Percentiles rank a stretch among this genome's conserved stretches.
Evolutionary conservation across 2,888 invertebrate genomes (phyloP).

Genomic region (Drosophila ezoana): DNA sequence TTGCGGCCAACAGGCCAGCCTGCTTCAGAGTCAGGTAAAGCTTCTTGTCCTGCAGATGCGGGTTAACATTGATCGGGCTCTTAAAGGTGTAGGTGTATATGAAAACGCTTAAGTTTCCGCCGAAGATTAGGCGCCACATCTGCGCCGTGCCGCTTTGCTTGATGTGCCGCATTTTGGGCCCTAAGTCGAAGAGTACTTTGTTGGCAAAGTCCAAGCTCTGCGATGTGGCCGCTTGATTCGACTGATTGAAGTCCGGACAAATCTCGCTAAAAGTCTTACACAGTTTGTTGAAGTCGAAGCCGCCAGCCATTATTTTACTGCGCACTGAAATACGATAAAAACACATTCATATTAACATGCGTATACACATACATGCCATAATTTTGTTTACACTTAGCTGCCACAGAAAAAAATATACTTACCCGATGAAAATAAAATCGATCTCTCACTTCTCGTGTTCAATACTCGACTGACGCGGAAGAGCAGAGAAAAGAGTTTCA

Average conservation of each 20-base stretch:
- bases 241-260: slow-evolving; percentile 55
- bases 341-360: too few species aligned
- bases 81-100: slow-evolving; percentile 52
- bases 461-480: slow-evolving; percentile 23
- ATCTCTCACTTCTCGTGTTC: not conserved
- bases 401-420: not conserved
- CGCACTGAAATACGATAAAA: slow-evolving; percentile 7
- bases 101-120: slow-evolving; percentile 33
- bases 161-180: slow-evolving; percentile 50
- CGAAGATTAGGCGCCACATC: slow-evolving; percentile 58
- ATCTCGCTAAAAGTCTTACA: slow-evolving; percentile 39
- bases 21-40: slow-evolving; percentile 60
- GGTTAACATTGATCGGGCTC: slow-evolving; percentile 48
- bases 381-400: not conserved
- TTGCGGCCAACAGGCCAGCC: slow-evolving; percentile 57
- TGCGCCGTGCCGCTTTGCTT: slow-evolving; percentile 43
- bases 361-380: not conserved
- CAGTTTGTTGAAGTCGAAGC: slow-evolving; percentile 33
- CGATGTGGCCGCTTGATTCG: not conserved
- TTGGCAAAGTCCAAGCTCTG: slow-evolving; percentile 60
- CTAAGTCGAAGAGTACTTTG: slow-evolving; percentile 54
- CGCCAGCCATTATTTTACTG: slow-evolving; percentile 19
- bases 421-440: not conserved
- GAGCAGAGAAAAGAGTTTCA: too few species aligned
- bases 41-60: slow-evolving; percentile 45